Evolutionary conservation across 2,797 vertebrate genomes (phyloP).

Genomic region (Mus spretus): DNA sequence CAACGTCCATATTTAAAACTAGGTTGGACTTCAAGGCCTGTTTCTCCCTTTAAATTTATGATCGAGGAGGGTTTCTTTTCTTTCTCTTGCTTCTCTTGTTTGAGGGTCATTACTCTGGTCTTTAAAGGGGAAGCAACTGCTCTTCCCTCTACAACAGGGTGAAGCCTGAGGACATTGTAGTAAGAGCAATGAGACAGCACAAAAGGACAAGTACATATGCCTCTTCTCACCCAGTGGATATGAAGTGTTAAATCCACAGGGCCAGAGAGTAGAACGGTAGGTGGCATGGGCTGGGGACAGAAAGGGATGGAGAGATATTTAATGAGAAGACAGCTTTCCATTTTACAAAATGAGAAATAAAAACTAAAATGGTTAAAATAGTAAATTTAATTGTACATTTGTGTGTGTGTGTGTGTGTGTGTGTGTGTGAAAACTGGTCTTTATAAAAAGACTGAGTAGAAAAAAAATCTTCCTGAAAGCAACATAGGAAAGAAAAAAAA

Average conservation of each 20-base stretch:
- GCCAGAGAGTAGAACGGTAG: background rate
- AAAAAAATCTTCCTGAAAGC: background rate
- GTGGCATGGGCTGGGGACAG: background rate
- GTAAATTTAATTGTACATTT: background rate
- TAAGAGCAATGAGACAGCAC: background rate
- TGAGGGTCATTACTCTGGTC: background rate
- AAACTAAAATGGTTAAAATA: background rate
- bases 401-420: background rate
- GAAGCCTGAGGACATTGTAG: background rate
- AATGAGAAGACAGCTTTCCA: background rate
- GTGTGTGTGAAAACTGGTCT: background rate
- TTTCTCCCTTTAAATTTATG: background rate
- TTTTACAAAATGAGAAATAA: constrained; percentile 7
- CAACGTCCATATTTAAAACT: constrained; percentile 1
- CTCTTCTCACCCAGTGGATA: background rate
- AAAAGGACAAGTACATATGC: background rate
- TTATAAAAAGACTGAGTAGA: background rate
- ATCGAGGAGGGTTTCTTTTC: background rate
- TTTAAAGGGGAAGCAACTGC: constrained; percentile 11
- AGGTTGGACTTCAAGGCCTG: background rate
- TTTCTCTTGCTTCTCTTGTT: background rate
- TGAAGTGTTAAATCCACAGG: background rate
- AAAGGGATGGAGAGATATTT: background rate
- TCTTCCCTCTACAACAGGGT: background rate
- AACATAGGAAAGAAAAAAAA: background rate